Percentiles rank a stretch among this genome's conserved stretches.
phyloP scores from a whole-genome alignment of 2,113 vertebrate species.

The Neolamprologus kungweensis region DNA sequence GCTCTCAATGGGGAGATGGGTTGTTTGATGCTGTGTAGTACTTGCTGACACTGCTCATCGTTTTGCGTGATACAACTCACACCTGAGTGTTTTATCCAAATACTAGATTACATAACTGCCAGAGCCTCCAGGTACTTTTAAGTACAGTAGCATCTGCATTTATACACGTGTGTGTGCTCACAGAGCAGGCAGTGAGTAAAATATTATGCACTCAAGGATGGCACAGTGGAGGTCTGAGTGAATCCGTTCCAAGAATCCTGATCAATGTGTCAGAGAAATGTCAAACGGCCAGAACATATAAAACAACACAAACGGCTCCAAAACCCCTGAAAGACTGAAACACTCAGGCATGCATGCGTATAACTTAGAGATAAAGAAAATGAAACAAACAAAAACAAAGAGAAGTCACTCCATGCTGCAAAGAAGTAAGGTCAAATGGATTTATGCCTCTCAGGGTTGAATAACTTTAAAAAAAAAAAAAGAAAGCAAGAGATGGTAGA shows the following conservation, averaged over 20 bases:
- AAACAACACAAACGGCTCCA: not conserved
- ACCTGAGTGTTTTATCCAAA: not conserved
- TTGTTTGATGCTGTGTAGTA: not conserved
- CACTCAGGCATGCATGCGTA: not conserved
- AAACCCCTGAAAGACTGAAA: not conserved
- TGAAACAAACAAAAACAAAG: not conserved
- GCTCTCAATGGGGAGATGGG: not conserved
- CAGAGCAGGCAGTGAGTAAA: not conserved
- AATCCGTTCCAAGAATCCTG: conserved; percentile 25
- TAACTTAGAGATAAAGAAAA: not conserved
- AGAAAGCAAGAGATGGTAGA: not conserved
- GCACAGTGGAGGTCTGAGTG: conserved; percentile 1
- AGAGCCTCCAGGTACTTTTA: not conserved
- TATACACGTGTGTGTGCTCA: not conserved
- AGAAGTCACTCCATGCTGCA: not conserved
- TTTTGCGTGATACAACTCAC: not conserved
- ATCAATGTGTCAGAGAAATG: conserved; percentile 49
- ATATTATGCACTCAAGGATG: conserved; percentile 19
- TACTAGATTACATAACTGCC: not conserved
- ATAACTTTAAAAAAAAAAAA: conserved; percentile 10
- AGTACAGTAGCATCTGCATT: not conserved
- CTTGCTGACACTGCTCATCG: not conserved
- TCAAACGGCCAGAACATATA: conserved; percentile 21
- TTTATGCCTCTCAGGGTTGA: conserved; percentile 46
- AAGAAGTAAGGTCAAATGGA: conserved; percentile 43